Evolutionary conservation across 2,888 invertebrate genomes (phyloP).

Genomic region (Parapristionchus giblindavisi): DNA sequence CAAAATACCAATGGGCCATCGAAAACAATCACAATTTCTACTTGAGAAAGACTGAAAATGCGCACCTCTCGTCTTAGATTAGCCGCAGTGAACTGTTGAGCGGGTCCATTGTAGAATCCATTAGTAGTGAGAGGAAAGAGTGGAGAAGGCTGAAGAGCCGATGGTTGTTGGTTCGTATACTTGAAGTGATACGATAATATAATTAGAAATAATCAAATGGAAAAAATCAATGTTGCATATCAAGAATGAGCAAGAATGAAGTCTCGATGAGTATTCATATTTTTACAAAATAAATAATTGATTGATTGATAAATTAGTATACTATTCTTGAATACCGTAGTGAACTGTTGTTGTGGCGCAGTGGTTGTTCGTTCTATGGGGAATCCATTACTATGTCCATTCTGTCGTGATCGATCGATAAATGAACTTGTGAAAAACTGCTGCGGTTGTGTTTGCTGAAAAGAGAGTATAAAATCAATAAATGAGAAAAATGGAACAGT

Average conservation of each 20-base stretch:
- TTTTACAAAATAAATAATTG: too few species aligned
- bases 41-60: too few species aligned
- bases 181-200: too few species aligned
- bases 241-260: too few species aligned
- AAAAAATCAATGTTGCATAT: too few species aligned
- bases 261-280: too few species aligned
- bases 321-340: too few species aligned
- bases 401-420: not conserved
- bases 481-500: too few species aligned
- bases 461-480: too few species aligned
- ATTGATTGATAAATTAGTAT: too few species aligned
- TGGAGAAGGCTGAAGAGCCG: constrained; percentile 13
- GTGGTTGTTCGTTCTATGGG: not conserved
- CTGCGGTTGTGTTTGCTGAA: not conserved
- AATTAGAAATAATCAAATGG: too few species aligned
- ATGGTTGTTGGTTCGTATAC: too few species aligned
- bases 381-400: not conserved
- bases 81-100: constrained; percentile 17
- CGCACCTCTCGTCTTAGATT: not conserved
- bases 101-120: constrained; percentile 31
- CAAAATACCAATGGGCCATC: not conserved
- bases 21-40: not conserved
- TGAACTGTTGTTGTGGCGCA: constrained; percentile 11
- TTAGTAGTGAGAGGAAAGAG: constrained; percentile 8
- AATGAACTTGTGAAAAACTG: constrained; percentile 18